A percentile compares a stretch with the other conserved stretches of the same genome.
Evolutionary conservation across 2,113 vertebrate genomes (phyloP).

Genomic region (Gymnarchus niloticus): DNA sequence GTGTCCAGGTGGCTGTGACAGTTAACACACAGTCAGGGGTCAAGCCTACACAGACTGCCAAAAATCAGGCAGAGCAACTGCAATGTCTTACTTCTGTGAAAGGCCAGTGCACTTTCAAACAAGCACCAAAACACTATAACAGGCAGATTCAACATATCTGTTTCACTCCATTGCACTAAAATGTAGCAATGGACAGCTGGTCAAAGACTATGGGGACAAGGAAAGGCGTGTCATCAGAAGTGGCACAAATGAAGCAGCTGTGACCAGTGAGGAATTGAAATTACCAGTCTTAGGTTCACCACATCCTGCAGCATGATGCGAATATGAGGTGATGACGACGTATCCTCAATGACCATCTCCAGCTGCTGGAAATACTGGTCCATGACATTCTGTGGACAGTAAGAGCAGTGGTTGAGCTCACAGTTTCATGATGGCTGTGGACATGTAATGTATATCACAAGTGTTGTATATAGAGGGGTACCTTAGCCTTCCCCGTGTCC

Average conservation of each 20-base stretch:
- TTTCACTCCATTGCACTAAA: too few species aligned
- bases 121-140: background rate
- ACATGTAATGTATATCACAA: background rate
- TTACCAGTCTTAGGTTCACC: slow-evolving; percentile 84
- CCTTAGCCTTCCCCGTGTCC: slow-evolving; percentile 92
- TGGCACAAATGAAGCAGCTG: too few species aligned
- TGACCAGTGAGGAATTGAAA: background rate
- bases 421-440: background rate
- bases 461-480: slow-evolving; percentile 43
- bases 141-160: background rate
- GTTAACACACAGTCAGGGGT: background rate
- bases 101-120: background rate
- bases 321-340: slow-evolving; percentile 89
- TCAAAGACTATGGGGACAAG: background rate
- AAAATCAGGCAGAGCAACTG: background rate
- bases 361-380: slow-evolving; percentile 97
- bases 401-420: background rate
- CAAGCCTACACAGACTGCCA: background rate
- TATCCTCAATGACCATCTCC: slow-evolving; percentile 96
- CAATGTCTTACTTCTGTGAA: too few species aligned
- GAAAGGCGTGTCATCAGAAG: too few species aligned
- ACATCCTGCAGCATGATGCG: slow-evolving; percentile 97
- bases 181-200: background rate
- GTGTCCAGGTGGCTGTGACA: slow-evolving; percentile 16
- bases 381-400: slow-evolving; percentile 79